phyloP scores from a whole-genome alignment of 2,113 vertebrate species.

The Chrysemys picta region DNA sequence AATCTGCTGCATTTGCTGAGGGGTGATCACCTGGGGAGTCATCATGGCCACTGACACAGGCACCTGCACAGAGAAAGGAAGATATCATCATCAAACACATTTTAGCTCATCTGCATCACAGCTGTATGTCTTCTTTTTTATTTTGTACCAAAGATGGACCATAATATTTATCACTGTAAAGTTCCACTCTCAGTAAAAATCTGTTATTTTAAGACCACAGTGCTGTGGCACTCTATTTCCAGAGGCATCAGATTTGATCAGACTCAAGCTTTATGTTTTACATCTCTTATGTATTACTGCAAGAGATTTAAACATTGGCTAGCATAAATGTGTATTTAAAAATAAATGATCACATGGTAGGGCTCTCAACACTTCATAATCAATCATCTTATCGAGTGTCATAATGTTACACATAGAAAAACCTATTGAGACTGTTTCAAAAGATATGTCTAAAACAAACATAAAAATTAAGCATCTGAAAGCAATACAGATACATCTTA shows the following conservation, averaged over 20 bases:
- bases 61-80: constrained; percentile 83
- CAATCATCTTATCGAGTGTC: constrained; percentile 64
- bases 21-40: constrained; percentile 99
- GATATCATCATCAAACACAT: constrained; percentile 14
- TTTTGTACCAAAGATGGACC: constrained; percentile 34
- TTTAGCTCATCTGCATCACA: neutral
- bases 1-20: constrained; percentile 99
- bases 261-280: constrained; percentile 45
- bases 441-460: constrained; percentile 64
- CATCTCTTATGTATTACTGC: constrained; percentile 44
- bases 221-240: constrained; percentile 58
- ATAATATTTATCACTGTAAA: constrained; percentile 62
- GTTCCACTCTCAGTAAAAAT: constrained; percentile 58
- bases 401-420: constrained; percentile 59
- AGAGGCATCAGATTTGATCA: constrained; percentile 64
- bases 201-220: constrained; percentile 62
- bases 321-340: constrained; percentile 70
- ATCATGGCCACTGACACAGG: constrained; percentile 99
- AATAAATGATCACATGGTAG: constrained; percentile 66
- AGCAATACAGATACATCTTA: constrained; percentile 42
- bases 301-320: constrained; percentile 49
- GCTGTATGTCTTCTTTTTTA: neutral
- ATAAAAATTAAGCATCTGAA: constrained; percentile 48
- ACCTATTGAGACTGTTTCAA: constrained; percentile 64
- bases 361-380: constrained; percentile 66